Percentiles rank a stretch among this genome's conserved stretches.
Evolutionary conservation across 1,140 invertebrate species (phyloP).

Genomic region (Drosophila ercepeae): DNA sequence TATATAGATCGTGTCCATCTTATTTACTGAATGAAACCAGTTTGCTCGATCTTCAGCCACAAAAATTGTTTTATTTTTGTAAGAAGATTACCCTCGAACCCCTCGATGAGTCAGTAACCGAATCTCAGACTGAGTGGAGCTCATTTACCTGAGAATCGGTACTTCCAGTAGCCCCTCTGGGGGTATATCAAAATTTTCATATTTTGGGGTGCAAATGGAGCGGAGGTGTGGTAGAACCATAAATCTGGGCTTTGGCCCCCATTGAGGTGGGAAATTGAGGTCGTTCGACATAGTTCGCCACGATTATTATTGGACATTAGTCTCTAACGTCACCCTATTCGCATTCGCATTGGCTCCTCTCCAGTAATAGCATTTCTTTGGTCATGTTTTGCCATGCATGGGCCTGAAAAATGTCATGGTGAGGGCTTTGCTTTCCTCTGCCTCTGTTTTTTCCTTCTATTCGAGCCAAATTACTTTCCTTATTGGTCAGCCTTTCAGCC

Average conservation of each 20-base stretch:
- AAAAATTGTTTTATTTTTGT: slow-evolving; percentile 23
- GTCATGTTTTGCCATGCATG: slow-evolving; percentile 44
- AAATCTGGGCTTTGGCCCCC: slow-evolving; percentile 16
- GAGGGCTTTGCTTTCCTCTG: slow-evolving; percentile 49
- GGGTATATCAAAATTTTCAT: slow-evolving; percentile 38
- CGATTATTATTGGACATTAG: slow-evolving; percentile 72
- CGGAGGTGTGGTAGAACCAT: not conserved
- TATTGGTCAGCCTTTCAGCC: slow-evolving; percentile 45
- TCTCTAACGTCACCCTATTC: slow-evolving; percentile 49
- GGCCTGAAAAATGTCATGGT: slow-evolving; percentile 66
- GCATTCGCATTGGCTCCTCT: slow-evolving; percentile 42
- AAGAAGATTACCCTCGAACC: slow-evolving; percentile 43
- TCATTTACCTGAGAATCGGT: slow-evolving; percentile 42
- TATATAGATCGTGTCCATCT: slow-evolving; percentile 38
- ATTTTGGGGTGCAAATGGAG: slow-evolving; percentile 7
- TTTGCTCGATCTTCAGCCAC: slow-evolving; percentile 47
- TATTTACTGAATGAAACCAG: slow-evolving; percentile 57
- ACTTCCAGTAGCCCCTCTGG: slow-evolving; percentile 12
- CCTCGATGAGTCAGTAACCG: slow-evolving; percentile 30
- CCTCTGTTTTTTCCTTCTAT: not conserved
- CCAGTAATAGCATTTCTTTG: slow-evolving; percentile 77
- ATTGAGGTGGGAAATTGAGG: slow-evolving; percentile 60
- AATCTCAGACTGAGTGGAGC: slow-evolving; percentile 17
- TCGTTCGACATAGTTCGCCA: slow-evolving; percentile 67
- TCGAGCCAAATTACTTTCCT: slow-evolving; percentile 72